phyloP scores from a whole-genome alignment of 2,797 vertebrate species.

The Ateles fusciceps region DNA sequence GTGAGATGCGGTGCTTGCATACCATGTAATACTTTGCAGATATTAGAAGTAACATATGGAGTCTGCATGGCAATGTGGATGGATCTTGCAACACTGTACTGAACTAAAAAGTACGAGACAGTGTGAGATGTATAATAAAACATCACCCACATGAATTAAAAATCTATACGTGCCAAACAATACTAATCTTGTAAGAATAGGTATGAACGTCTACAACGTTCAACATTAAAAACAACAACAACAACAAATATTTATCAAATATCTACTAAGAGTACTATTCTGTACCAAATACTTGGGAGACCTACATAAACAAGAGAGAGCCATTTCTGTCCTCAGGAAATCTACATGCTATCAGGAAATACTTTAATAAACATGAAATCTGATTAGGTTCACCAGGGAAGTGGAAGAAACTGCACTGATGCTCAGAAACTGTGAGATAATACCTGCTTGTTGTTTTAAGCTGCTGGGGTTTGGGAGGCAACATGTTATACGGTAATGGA shows the following conservation, averaged over 20 bases:
- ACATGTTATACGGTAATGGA: neutral
- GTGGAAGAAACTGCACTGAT: neutral
- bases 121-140: neutral
- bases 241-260: neutral
- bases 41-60: neutral
- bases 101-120: neutral
- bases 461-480: neutral
- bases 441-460: neutral
- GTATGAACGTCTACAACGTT: neutral
- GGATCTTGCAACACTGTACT: neutral
- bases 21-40: neutral
- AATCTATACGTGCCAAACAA: neutral
- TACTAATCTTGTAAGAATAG: neutral
- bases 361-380: neutral
- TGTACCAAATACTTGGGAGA: neutral
- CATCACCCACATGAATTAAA: neutral
- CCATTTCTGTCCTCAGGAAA: neutral
- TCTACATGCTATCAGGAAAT: neutral
- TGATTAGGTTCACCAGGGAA: neutral
- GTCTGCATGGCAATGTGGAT: neutral
- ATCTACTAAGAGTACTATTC: neutral
- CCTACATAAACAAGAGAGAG: neutral
- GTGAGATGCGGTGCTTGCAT: neutral
- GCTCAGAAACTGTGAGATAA: neutral
- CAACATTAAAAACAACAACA: neutral